Conservation (phyloP, 2,797 vertebrate species). For the Hypotaenidia okinawae region DNA sequence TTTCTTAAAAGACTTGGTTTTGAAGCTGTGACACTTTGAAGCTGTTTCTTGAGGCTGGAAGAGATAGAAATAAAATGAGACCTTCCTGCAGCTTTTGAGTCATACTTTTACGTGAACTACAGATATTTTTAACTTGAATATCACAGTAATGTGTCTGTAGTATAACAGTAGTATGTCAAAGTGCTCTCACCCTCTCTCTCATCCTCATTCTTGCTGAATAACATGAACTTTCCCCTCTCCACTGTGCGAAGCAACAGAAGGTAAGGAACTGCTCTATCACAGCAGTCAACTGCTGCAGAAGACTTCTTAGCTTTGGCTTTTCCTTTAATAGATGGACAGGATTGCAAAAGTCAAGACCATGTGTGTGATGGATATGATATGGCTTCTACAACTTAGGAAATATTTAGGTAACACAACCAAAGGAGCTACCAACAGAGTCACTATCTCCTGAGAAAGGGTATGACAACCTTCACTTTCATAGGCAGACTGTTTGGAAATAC, state of each 20-base stretch:
- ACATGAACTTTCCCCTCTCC: not conserved
- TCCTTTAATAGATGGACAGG: not conserved
- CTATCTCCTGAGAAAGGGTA: not conserved
- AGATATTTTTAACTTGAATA: not conserved
- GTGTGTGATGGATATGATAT: not conserved
- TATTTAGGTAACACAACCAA: not conserved
- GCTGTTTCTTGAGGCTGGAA: conserved; percentile 71
- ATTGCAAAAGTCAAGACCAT: not conserved
- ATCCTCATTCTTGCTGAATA: not conserved
- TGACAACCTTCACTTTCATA: not conserved
- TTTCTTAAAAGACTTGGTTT: conserved; percentile 75
- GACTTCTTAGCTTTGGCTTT: not conserved
- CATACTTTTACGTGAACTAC: not conserved
- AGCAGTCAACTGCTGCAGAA: not conserved
- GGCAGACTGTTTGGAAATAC: not conserved
- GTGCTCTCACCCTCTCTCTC: rapidly evolving
- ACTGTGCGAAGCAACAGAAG: not conserved
- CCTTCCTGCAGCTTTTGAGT: not conserved
- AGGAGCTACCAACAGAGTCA: not conserved
- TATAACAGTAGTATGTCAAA: not conserved
- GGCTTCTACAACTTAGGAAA: not conserved
- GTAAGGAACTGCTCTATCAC: not conserved
- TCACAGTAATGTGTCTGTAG: not conserved
- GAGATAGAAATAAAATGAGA: not conserved
- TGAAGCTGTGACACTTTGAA: conserved; percentile 69